Percentiles rank a stretch among this genome's conserved stretches.
These are phyloP conservation scores for Ypsolopha scabrella DNA, from an alignment of 2,888 invertebrate genomes.

Conservation along the genomic window DNA sequence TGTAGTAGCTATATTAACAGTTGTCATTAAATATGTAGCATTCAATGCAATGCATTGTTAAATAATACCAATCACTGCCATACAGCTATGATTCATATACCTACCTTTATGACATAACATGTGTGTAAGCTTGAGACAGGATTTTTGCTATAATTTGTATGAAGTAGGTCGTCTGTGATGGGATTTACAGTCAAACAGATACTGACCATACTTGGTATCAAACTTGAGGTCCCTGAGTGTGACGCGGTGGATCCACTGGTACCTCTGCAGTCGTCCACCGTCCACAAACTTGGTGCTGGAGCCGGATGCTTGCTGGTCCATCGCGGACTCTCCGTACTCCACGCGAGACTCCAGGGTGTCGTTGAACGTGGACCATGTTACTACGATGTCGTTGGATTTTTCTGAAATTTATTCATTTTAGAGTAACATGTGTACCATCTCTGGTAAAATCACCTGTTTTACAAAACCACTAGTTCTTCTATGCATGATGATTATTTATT, in stretches of 20 bases:
- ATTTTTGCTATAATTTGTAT: neutral
- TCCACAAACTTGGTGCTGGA: conserved; percentile 76
- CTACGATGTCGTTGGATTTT: conserved; percentile 75
- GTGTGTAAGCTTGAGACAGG: no score
- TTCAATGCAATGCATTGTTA: no score
- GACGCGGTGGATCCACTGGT: conserved; percentile 85
- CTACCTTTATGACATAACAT: no score
- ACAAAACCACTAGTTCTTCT: no score
- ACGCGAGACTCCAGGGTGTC: conserved; percentile 76
- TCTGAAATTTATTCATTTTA: conserved; percentile 44
- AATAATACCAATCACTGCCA: no score
- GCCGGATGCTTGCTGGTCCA: conserved; percentile 69
- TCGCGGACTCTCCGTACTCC: conserved; percentile 77
- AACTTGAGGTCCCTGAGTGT: conserved; percentile 70
- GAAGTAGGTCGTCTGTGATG: neutral
- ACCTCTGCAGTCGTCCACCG: conserved; percentile 73
- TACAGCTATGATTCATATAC: no score
- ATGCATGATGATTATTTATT: no score
- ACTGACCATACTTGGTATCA: conserved; percentile 72
- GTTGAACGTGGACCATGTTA: conserved; percentile 87
- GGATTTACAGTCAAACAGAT: no score
- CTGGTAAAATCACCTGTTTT: no score
- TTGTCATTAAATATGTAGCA: no score
- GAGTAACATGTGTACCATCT: no score
- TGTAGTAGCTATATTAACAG: no score